A percentile compares a stretch with the other conserved stretches of the same genome.
Conservation (phyloP, 2,113 vertebrate genomes). For the Burhinus oedicnemus region DNA sequence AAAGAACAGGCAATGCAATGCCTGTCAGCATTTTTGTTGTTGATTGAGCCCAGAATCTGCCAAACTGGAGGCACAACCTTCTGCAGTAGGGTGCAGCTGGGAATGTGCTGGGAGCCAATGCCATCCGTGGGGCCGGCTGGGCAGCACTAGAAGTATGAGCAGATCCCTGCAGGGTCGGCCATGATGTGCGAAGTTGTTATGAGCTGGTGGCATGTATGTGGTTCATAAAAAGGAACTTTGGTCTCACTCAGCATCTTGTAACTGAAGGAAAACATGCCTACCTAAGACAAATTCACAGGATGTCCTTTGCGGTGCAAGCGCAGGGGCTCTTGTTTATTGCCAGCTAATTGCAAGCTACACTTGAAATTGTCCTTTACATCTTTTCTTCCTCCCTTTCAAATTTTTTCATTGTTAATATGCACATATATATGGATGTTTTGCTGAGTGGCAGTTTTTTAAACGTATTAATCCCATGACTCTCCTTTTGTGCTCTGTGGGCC, state of each 20-base stretch:
- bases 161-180: not conserved
- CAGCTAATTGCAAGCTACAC: not conserved
- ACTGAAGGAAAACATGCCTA: not conserved
- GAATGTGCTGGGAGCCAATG: not conserved
- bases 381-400: not conserved
- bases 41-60: not conserved
- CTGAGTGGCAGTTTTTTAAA: not conserved
- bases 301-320: not conserved
- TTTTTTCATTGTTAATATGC: not conserved
- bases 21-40: not conserved
- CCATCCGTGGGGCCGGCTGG: not conserved
- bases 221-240: not conserved
- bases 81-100: not conserved
- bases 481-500: not conserved
- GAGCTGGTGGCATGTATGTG: not conserved
- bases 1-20: not conserved
- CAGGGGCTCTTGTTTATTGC: not conserved
- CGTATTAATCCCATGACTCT: not conserved
- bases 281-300: not conserved
- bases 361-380: not conserved
- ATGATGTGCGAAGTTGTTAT: not conserved
- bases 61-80: rapidly evolving
- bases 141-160: not conserved
- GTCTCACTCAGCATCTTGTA: not conserved
- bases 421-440: rapidly evolving